Conservation (phyloP, 1,140 invertebrate species). For the Papilio dardanus region DNA sequence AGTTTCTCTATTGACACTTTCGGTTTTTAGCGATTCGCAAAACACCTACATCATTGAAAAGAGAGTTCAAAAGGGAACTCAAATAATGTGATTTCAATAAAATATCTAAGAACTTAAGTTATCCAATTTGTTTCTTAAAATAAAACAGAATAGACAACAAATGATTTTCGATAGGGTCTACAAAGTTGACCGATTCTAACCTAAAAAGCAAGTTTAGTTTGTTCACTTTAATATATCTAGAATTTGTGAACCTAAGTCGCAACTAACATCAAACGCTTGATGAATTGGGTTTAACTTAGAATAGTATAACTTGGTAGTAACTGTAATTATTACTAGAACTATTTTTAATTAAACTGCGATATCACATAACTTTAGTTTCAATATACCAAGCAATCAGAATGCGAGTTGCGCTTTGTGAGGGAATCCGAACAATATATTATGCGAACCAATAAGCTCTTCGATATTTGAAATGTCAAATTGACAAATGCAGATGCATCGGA, state of each 20-base stretch:
- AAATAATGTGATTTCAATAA: no score
- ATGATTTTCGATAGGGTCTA: no score
- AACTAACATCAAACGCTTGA: no score
- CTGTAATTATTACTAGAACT: neutral
- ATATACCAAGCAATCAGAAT: conserved; percentile 19
- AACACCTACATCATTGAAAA: neutral
- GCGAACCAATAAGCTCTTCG: conserved; percentile 34
- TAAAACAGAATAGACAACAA: no score
- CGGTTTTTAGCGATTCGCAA: neutral
- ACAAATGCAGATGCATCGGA: conserved; percentile 56
- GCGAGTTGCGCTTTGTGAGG: neutral
- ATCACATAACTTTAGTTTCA: neutral
- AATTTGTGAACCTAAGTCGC: no score
- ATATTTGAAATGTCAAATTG: conserved; percentile 52
- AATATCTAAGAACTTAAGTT: no score
- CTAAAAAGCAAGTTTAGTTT: no score
- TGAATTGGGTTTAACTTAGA: neutral
- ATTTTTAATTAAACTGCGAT: neutral
- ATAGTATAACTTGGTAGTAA: neutral
- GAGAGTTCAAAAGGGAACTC: no score
- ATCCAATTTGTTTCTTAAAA: no score
- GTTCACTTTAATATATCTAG: no score
- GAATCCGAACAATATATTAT: conserved; percentile 16
- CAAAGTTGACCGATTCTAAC: no score
- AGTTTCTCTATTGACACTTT: conserved; percentile 31